phyloP scores from a whole-genome alignment of 2,797 vertebrate species.

The Austrolebias charrua region DNA sequence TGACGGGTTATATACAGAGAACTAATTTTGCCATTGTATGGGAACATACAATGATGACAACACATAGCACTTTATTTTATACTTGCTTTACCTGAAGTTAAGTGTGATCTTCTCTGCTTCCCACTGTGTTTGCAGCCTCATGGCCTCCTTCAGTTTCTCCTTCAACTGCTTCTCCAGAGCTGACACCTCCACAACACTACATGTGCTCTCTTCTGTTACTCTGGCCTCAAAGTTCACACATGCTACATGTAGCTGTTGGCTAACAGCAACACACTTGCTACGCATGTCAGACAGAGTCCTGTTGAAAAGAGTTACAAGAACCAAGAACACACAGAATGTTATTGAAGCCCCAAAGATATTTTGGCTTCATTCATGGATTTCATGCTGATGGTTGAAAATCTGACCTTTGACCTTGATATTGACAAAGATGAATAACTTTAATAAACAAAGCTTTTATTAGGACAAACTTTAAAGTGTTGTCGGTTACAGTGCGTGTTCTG shows the following conservation, averaged over 20 bases:
- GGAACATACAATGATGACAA: too few species aligned
- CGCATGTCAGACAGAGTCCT: conserved; percentile 83
- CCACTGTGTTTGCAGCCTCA: conserved; percentile 81
- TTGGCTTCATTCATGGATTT: background rate
- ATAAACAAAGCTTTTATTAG: conserved; percentile 32
- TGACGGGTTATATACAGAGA: too few species aligned
- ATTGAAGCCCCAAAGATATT: conserved; percentile 4
- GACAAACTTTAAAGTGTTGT: conserved; percentile 63
- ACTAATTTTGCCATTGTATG: too few species aligned
- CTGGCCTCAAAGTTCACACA: conserved; percentile 78
- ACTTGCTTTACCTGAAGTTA: conserved; percentile 78
- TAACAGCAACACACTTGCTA: conserved; percentile 66
- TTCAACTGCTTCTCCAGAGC: conserved; percentile 77
- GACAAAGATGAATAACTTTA: conserved; percentile 47
- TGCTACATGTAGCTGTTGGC: conserved; percentile 73
- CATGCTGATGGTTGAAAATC: too few species aligned
- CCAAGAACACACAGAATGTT: conserved; percentile 14
- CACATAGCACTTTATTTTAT: too few species aligned
- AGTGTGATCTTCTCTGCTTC: conserved; percentile 83
- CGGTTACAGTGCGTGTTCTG: conserved; percentile 46
- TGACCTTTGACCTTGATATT: conserved; percentile 24
- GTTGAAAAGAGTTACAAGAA: conserved; percentile 31
- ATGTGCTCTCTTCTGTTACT: conserved; percentile 55
- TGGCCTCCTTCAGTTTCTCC: conserved; percentile 80
- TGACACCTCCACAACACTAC: conserved; percentile 63